Base-by-base conservation (phyloP, 2,888 invertebrate species). In the Masnerella sp. region DNA sequence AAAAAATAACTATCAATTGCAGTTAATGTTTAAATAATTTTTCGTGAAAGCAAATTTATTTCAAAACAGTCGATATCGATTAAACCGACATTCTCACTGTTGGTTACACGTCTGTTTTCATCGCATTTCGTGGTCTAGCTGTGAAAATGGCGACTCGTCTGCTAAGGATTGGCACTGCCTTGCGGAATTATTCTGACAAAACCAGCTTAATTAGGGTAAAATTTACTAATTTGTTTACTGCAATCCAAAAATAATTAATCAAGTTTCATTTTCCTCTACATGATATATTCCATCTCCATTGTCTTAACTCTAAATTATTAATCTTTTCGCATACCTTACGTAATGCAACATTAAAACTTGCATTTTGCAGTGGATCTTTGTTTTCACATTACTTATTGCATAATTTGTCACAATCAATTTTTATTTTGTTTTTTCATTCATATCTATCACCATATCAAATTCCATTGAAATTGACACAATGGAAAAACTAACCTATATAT, bases 111-210 rank as follows among this genome's bases (percentile, higher is more conserved):
- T 42, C 22, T 36, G 38, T 51, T 20, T 38, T 22, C 12, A 22
- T 64, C 22, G 36, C 49, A 18, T 49, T 34, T 11, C 17, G 38
- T 38, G 49, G 42, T 12, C 28, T 36, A 56, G 25, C 9, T 9
- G 56, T 34, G 77, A 85, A 87, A 85, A 88, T 88, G 88, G 88
- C 88, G 84, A 85, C 88, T 74, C 85, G 87, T 83, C 77, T 88
- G 77, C 78, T 88, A 65, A 86, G 79, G 79, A 78, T 88, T 65
- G 83, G 85, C 56, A 80, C 83, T 64, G 83, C 83, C 20, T 77
- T 88, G 75, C 84, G 85, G 73, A 84, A 79, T 67, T 84, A 83
- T 78, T 79, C 83, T 2, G 81, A 86, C 67, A 86, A 84, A 77
- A 85, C 83, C 45, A 83, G 77, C 58, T 73, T 84, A n/a, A 78